Evolutionary conservation across 30 jellyfish, hydroid and myxozoan genomes (phyloP).

Genomic region (Chironex yamaguchii): DNA sequence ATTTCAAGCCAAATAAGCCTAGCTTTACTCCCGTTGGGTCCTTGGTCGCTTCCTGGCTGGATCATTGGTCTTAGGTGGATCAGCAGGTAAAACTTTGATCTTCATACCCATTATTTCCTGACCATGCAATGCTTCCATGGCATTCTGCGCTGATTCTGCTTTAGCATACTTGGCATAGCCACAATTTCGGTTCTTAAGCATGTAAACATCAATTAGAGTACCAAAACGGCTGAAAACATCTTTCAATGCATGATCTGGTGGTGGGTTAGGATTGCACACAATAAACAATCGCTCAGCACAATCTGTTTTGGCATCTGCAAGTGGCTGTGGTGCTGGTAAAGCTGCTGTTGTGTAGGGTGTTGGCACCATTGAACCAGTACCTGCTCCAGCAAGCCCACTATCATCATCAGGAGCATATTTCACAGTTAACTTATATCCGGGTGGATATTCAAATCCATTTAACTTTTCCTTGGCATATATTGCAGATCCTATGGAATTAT

Average conservation of each 20-base stretch:
- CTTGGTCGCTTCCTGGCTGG: conserved; percentile 98
- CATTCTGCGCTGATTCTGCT: conserved; percentile 85
- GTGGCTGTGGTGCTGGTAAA: conserved; percentile 88
- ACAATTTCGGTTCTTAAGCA: conserved; percentile 88
- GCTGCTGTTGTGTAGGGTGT: conserved; percentile 70
- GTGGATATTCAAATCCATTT: conserved; percentile 97
- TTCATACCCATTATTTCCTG: conserved; percentile 91
- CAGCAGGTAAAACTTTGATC: conserved; percentile 96
- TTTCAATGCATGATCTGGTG: conserved; percentile 92
- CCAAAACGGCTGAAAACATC: conserved; percentile 98
- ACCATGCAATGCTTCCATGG: conserved; percentile 90
- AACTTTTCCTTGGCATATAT: conserved; percentile 96
- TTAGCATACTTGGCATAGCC: conserved; percentile 95
- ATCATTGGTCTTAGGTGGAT: conserved; percentile 95
- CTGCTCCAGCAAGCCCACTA: conserved; percentile 48
- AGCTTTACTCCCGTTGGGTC: conserved; percentile 36
- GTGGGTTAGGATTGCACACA: conserved; percentile 97
- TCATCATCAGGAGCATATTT: conserved; percentile 99
- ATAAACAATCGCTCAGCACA: conserved; percentile 95
- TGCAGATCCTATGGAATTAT: conserved; percentile 93
- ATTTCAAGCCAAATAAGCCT: too few species aligned
- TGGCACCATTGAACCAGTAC: conserved; percentile 12
- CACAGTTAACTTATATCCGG: conserved; percentile 89
- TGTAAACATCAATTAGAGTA: conserved; percentile 93
- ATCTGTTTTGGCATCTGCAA: conserved; percentile 88